phyloP scores from a whole-genome alignment of 2,113 vertebrate genomes.

The Phrynosoma blainvillii region DNA sequence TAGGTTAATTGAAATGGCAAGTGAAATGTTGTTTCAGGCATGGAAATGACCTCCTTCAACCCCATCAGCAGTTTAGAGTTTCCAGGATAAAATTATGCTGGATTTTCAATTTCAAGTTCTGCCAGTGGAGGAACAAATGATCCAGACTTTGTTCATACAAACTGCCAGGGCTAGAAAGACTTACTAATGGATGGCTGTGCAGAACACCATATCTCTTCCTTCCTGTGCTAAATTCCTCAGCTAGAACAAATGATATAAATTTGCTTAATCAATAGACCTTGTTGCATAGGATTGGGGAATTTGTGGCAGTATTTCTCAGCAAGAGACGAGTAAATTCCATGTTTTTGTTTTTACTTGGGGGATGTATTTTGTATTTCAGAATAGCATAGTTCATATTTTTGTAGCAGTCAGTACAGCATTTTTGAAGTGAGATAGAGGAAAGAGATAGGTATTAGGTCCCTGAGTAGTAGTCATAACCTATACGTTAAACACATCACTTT shows the following conservation, averaged over 20 bases:
- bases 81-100: conserved; percentile 32
- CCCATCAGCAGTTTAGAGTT: conserved; percentile 31
- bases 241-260: neutral
- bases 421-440: neutral
- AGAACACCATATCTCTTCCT: neutral
- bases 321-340: neutral
- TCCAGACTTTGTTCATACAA: conserved; percentile 37
- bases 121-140: conserved; percentile 33
- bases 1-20: conserved; percentile 44
- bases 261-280: neutral
- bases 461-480: neutral
- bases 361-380: neutral
- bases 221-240: neutral
- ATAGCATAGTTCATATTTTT: neutral
- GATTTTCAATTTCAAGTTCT: conserved; percentile 45
- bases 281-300: neutral
- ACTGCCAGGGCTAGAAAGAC: conserved; percentile 25
- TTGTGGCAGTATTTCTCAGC: neutral
- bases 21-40: conserved; percentile 38
- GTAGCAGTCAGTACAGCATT: neutral
- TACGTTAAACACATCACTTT: neutral
- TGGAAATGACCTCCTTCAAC: conserved; percentile 39
- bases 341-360: neutral
- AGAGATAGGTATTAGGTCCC: neutral
- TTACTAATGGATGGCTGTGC: conserved; percentile 24